Evolutionary conservation across 2,888 invertebrate genomes (phyloP), one percentile per base, ranked within the genome.

Genomic region (Mylabris sibirica): DNA sequence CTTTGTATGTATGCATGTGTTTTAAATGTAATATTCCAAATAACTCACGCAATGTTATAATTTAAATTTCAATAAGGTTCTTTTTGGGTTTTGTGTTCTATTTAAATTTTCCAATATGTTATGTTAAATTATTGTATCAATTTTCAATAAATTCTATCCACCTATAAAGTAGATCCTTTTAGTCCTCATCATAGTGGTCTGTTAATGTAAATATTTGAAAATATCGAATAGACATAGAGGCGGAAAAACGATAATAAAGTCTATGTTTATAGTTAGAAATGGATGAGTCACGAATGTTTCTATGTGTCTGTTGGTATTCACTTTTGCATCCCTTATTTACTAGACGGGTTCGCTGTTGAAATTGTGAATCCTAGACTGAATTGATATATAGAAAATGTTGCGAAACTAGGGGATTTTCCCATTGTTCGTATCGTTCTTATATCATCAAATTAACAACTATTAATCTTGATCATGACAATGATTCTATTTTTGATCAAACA

Each of bases 281-380:
- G 64, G 60, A 65, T 70, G 70, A 70, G 60, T 70, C 70, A 70
- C 63, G 53, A 35, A 64, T 35, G 67, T 67, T 67, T 53, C 22
- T 53, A 53, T 53, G 14, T 70, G 70, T 70, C 70, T 70, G 70
- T 59, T 70, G 70, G 70, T 66, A 70, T 70, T 70, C 67, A 69
- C 61, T 57, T 63, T 65, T 61, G 69, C 66, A 69, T 69, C 69
- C 64, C 66, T 60, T 60, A 44, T 63, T 22, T 41, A 49, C 63
- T 20, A 30, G 30, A 30, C 44, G 63, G 63, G 6, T 22, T 24
- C 20, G 14, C 44, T 49, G 38, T 30, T 41, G 17, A 8, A 57
- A 57, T 24, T 57, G 24, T 3, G 57, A 26, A 57, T 57, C 57
- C n/a, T 30, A 57, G 24, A 26, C 26, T 5, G 44, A 44, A 49